Conservation (phyloP, 2,888 invertebrate species). For the Apotomis turbidana region DNA sequence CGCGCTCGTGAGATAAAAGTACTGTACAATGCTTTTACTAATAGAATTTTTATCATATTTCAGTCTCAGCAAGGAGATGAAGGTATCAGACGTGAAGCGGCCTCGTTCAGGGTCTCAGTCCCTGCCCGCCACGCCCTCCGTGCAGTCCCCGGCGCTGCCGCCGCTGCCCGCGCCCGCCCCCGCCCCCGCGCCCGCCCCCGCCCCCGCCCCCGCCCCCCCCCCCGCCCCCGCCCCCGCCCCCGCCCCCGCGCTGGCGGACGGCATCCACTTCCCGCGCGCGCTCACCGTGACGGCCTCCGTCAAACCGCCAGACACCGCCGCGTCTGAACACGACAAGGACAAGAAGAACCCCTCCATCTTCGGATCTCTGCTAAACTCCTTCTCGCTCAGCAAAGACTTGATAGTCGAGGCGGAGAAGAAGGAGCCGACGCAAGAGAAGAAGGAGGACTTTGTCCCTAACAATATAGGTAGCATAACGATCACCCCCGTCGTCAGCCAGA, state of each 20-base stretch:
- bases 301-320: constrained; percentile 51
- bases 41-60: constrained; percentile 47
- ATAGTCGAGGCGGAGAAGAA: constrained; percentile 62
- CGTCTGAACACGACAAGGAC: constrained; percentile 48
- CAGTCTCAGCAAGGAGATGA: constrained; percentile 75
- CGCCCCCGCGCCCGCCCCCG: constrained; percentile 13
- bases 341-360: constrained; percentile 53
- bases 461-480: constrained; percentile 78
- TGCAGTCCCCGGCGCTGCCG: neutral
- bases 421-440: constrained; percentile 53
- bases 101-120: constrained; percentile 61
- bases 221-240: neutral
- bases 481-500: constrained; percentile 66
- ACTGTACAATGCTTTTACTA: too few relatives aligned
- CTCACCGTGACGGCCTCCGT: constrained; percentile 73
- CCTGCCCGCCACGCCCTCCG: constrained; percentile 44
- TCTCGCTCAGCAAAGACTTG: constrained; percentile 63
- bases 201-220: neutral
- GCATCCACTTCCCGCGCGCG: constrained; percentile 74
- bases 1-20: too few relatives aligned
- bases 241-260: constrained; percentile 52
- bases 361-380: constrained; percentile 60
- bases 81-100: constrained; percentile 66
- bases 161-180: neutral
- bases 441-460: constrained; percentile 70